Evolutionary conservation across 2,797 vertebrate genomes (phyloP).

Genomic region (Oreochromis mossambicus): DNA sequence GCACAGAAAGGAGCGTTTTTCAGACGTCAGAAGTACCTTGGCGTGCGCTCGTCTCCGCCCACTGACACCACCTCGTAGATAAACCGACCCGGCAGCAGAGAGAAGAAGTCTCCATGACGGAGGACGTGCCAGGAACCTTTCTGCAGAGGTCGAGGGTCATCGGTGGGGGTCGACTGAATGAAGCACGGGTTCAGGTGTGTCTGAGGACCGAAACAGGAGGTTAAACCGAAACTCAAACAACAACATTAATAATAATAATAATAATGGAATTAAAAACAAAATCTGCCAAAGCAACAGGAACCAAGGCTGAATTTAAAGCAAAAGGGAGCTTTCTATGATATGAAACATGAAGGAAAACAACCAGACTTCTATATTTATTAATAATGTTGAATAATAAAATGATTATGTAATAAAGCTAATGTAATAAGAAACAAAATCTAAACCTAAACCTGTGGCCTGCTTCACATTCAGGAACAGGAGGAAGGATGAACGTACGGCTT

Average conservation of each 20-base stretch:
- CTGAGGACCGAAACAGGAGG: constrained; percentile 37
- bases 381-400: background rate
- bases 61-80: constrained; percentile 70
- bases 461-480: background rate
- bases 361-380: rapidly evolving
- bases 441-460: background rate
- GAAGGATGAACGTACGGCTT: constrained; percentile 70
- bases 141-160: constrained; percentile 70
- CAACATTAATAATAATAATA: rapidly evolving
- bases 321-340: background rate
- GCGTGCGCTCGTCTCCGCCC: background rate
- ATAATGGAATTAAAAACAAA: background rate
- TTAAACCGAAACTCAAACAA: background rate
- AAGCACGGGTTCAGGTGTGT: constrained; percentile 86
- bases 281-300: background rate
- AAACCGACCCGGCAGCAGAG: constrained; percentile 79
- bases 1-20: background rate
- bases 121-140: constrained; percentile 75
- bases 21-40: constrained; percentile 38
- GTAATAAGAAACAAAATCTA: background rate
- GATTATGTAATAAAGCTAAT: background rate
- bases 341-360: background rate
- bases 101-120: constrained; percentile 76
- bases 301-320: background rate
- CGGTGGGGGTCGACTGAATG: constrained; percentile 60